These are phyloP conservation scores for Panthera tigris DNA, from an alignment of 2,113 vertebrate species.

Conservation along the genomic window DNA sequence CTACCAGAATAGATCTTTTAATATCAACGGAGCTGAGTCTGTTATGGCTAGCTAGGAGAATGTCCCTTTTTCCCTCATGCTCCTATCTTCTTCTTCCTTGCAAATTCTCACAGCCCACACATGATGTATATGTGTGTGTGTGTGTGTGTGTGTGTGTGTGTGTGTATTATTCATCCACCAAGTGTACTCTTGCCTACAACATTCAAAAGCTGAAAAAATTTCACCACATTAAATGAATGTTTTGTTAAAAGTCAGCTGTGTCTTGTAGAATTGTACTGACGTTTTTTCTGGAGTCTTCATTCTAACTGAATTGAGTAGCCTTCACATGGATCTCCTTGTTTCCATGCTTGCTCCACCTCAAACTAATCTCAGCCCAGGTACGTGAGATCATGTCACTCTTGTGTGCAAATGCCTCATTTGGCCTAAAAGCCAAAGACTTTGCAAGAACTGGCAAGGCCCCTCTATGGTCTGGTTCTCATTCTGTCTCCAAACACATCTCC, in stretches of 20 bases:
- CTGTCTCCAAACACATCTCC: neutral
- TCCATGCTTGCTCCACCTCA: neutral
- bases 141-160: too few species aligned
- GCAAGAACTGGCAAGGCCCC: neutral
- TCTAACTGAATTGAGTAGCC: neutral
- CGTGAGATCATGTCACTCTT: neutral
- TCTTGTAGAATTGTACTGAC: neutral
- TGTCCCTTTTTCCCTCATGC: neutral
- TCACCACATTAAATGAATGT: neutral
- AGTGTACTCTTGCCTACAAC: neutral
- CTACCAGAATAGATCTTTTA: neutral
- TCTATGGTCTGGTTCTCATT: neutral
- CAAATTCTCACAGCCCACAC: neutral
- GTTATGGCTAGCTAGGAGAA: neutral
- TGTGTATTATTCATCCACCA: neutral
- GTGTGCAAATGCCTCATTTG: neutral
- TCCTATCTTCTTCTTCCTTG: neutral
- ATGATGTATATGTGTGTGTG: too few species aligned
- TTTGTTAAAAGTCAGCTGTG: neutral
- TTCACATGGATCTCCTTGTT: neutral
- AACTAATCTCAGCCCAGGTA: neutral
- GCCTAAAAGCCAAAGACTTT: neutral
- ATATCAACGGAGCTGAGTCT: neutral
- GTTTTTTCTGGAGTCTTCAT: neutral
- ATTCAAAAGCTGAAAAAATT: neutral